Evolutionary conservation across 2,888 invertebrate species (phyloP), one percentile per base, ranked within the genome.

Genomic region (Phyto melanocephala): DNA sequence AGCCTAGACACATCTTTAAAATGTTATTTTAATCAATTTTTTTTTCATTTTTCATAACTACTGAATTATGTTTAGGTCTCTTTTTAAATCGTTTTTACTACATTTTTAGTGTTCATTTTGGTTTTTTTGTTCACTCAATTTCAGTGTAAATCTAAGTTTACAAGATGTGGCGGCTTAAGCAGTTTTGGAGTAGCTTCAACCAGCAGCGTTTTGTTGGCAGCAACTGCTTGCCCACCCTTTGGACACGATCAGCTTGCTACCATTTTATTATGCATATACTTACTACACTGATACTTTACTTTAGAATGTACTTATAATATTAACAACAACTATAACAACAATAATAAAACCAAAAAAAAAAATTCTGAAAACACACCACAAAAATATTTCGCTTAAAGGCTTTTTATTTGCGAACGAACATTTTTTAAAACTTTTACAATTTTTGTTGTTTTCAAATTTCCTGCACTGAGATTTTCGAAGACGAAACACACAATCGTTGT

Each of bases 181-280:
- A 72, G 63, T 58, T 58, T 70, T 58, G 58, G 65, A 78, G 83
- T 81, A 84, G 81, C 79, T 77, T 54, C 78, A 81, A 81, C 84
- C 79, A 70, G 79, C 82, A 82, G 82, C 82, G 79, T 82, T 82
- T 82, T 82, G 70, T 78, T 78, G 62, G 68, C 79, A 75, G 82
- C 82, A 82, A 82, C 82, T 75, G 82, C 75, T 79, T 82, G 78
- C 82, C 82, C 82, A 82, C 82, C 82, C 82, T 82, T 82, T 75
- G 82, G 82, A 82, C 82, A 82, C 82, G 82, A 82, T 82, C 82
- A 82, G 79, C 79, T 71, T 70, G 82, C 82, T 82, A 82, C 82
- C 79, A 82, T 79, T 82, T 82, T 79, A 75, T 75, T 75, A 75
- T 82, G 82, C 77, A 67, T 74, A 78, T 10, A 22, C 5, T 10